These are phyloP conservation scores for Therioaphis trifolii DNA, from an alignment of 2,888 invertebrate genomes.

Conservation along the genomic window DNA sequence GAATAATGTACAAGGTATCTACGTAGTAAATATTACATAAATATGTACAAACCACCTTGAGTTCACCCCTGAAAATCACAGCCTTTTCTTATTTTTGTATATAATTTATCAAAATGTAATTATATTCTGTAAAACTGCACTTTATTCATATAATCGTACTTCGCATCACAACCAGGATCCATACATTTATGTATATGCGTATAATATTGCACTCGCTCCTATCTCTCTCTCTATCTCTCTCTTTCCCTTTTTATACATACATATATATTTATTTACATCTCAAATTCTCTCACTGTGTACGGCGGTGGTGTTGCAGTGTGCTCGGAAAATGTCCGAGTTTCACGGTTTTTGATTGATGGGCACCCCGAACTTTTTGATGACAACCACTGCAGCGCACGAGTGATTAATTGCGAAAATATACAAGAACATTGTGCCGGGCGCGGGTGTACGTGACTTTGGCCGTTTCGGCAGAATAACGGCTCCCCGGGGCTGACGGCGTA, in stretches of 20 bases:
- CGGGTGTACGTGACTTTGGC: slow-evolving; percentile 29
- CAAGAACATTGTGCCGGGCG: neutral
- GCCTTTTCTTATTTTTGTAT: too few relatives aligned
- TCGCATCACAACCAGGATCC: neutral
- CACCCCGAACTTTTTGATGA: slow-evolving; percentile 40
- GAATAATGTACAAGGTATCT: too few relatives aligned
- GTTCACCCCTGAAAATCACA: too few relatives aligned
- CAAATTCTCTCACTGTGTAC: neutral
- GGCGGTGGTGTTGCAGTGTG: too few relatives aligned
- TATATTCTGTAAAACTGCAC: too few relatives aligned
- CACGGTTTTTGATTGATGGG: slow-evolving; percentile 38
- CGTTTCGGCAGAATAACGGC: slow-evolving; percentile 35
- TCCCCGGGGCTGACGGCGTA: slow-evolving; percentile 20
- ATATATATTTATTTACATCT: too few relatives aligned
- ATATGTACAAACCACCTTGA: too few relatives aligned
- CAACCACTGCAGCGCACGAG: slow-evolving; percentile 9
- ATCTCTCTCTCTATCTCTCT: neutral
- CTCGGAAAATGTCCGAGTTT: slow-evolving; percentile 9
- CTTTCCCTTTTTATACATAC: neutral
- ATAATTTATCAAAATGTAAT: too few relatives aligned
- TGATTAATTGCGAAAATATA: slow-evolving; percentile 51
- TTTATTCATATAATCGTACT: neutral
- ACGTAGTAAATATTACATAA: too few relatives aligned
- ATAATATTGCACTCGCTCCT: too few relatives aligned
- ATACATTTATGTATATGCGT: too few relatives aligned